Percentiles rank a stretch among this genome's conserved stretches.
Evolutionary conservation across 1,140 invertebrate genomes (phyloP).

Genomic region (Apis florea): DNA sequence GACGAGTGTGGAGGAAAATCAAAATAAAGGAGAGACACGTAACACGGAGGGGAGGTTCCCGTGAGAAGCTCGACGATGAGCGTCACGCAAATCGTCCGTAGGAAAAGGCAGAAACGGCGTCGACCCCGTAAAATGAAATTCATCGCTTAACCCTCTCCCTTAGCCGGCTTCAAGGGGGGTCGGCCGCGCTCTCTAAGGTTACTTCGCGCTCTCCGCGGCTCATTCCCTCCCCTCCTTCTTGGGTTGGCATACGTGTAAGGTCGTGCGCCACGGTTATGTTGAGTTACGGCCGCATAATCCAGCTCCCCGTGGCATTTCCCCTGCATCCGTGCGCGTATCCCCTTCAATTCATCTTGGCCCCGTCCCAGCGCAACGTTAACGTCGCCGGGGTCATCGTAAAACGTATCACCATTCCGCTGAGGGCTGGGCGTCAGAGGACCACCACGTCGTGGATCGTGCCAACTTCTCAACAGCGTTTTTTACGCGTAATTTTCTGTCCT

Average conservation of each 20-base stretch:
- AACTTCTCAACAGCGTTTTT: not conserved
- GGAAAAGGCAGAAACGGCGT: constrained; percentile 44
- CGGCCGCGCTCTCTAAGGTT: constrained; percentile 14
- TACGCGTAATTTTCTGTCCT: not conserved
- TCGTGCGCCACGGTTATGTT: constrained; percentile 51
- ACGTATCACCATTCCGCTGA: constrained; percentile 67
- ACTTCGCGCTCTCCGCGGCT: constrained; percentile 36
- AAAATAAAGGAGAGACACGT: constrained; percentile 22
- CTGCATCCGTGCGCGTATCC: constrained; percentile 18
- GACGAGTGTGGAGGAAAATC: not conserved
- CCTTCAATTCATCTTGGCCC: constrained; percentile 53
- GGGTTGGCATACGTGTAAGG: constrained; percentile 67
- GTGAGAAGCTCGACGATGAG: constrained; percentile 7
- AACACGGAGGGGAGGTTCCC: not conserved
- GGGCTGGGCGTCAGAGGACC: constrained; percentile 45
- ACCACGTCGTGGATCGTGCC: constrained; percentile 17
- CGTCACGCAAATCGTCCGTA: constrained; percentile 44
- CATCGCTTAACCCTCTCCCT: constrained; percentile 49
- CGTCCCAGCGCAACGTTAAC: constrained; percentile 53
- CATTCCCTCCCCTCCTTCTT: constrained; percentile 23
- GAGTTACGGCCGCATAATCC: constrained; percentile 67
- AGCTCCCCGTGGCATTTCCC: constrained; percentile 40
- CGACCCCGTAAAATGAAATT: constrained; percentile 56
- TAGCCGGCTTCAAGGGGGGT: not conserved
- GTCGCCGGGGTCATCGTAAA: constrained; percentile 69